Base-by-base conservation (phyloP, 2,797 vertebrate genomes). In the Pseudochromis fuscus region DNA sequence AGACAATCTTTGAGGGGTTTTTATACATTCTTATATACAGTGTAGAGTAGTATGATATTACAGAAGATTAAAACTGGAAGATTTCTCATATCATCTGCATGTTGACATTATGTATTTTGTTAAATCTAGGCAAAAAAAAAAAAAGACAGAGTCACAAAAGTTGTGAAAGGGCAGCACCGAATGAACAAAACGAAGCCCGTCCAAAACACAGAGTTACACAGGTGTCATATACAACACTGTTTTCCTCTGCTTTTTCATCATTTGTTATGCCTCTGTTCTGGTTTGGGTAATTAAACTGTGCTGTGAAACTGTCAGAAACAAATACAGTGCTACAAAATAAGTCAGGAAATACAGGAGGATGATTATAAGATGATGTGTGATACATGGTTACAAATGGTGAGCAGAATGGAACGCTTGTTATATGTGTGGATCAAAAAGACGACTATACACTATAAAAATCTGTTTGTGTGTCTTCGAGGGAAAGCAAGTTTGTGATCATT, bases 21-120 rank as follows among this genome's bases (percentile, higher is more conserved):
- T 85, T 90, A 89, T 91, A 91, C 82, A 92, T 88, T 88, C 71
- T 83, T 93, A 91, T 91, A 77, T 92, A 93, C 91, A 92, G 40
- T 81, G 66, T 55, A 69, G 60, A 62, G 72, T 77, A 86, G 80
- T 79, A 80, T 52, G 72, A 81, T 62, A 79, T 72, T 67, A 73
- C 75, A 81, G 64, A 64, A 44, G 46, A 77, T 75, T 78, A 81
- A 72, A 77, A 67, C 7, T 37, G 18, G 25, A 83, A 56, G 19
- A 37, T 61, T 42, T 46, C 28, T 70, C 19, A 62, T 61, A 44
- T 48, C 40, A 62, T 72, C 23, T 60, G 30, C 40, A 30, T 79
- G 51, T 67, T 24, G 4, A 83, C 25, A 62, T 45, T 42, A 55
- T 48, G 61, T 55, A 33, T 70, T 62, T 60, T 71, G 19, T 81